A percentile compares a stretch with the other conserved stretches of the same genome.
phyloP scores from a whole-genome alignment of 1,140 invertebrate genomes.

The Augochlora pura region DNA sequence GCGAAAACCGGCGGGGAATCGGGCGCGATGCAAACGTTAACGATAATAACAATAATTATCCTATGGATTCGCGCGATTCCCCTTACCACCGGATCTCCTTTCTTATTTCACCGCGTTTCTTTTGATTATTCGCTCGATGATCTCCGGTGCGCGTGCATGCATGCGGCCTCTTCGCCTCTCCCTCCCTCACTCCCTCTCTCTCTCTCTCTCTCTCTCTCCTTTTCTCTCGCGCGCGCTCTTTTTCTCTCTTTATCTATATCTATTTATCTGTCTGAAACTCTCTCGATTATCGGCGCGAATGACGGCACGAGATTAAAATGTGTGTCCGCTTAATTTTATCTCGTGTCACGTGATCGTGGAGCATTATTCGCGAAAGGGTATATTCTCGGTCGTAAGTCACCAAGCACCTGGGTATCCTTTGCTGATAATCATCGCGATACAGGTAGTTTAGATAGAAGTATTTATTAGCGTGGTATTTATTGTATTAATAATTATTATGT shows the following conservation, averaged over 20 bases:
- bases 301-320: conserved; percentile 37
- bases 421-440: too few relatives aligned
- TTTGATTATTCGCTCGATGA: conserved; percentile 22
- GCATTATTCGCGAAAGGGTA: too few relatives aligned
- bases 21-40: conserved; percentile 41
- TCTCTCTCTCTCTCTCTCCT: background rate
- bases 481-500: too few relatives aligned
- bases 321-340: conserved; percentile 36
- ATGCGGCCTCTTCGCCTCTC: background rate
- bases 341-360: conserved; percentile 3
- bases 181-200: background rate
- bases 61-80: conserved; percentile 20
- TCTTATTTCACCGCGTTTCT: conserved; percentile 19
- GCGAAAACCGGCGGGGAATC: conserved; percentile 55
- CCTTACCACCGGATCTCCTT: background rate
- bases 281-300: conserved; percentile 12
- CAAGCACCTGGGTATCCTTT: too few relatives aligned
- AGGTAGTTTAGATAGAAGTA: too few relatives aligned
- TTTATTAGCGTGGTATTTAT: too few relatives aligned
- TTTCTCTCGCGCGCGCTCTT: background rate
- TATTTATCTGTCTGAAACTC: too few relatives aligned
- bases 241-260: background rate
- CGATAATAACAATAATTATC: conserved; percentile 45
- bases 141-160: conserved; percentile 11
- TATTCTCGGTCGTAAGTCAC: too few relatives aligned